Evolutionary conservation across 2,113 vertebrate species (phyloP), one percentile per base, ranked within the genome.

Genomic region (Mellivora capensis): DNA sequence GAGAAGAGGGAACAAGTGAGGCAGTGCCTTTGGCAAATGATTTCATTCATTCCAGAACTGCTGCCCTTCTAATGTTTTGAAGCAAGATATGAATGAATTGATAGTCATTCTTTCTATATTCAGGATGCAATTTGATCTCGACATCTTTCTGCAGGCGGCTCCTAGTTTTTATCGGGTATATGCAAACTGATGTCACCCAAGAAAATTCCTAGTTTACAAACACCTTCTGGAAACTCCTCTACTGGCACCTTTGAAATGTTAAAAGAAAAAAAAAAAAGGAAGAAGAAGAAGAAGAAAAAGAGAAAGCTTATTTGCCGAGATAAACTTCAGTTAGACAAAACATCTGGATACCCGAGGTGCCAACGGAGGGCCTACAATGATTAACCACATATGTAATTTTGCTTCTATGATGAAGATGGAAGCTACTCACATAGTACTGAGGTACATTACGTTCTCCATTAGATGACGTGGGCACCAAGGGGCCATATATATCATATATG

Each of bases 301-400:
- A 25, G 25, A 62, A 57, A 3, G 34, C 49, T 93, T 91, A 96
- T 95, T 91, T 93, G 62, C 54, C 59, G 25, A 85, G 42, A 37
- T 91, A 96, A 93, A 93, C 34, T 87, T 93, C 34, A 84, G 79
- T 29, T 42, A 14, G 27, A 93, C 47, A 59, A 90, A 87, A 82
- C 47, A 57, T 79, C 44, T 67, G 74, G 54, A 29, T n/a, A 72
- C 25, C 37, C 62, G 34, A 93, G 29, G 67, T 88, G 34, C 25
- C 59, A 87, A 57, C 25, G 34, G 52, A 87, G 34, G 34, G 17
- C 44, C 95, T 93, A 21, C 52, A 77, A 17, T 62, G 20, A 84
- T 82, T 81, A 93, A 27, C 29, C 79, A 62, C 44, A 23, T 62
- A 62, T 94, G 94, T 96, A 67, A 82, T 97, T 86, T 88, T 77